These are phyloP conservation scores for Harpagifer antarcticus DNA, from an alignment of 2,797 vertebrate genomes.

Conservation along the genomic window DNA sequence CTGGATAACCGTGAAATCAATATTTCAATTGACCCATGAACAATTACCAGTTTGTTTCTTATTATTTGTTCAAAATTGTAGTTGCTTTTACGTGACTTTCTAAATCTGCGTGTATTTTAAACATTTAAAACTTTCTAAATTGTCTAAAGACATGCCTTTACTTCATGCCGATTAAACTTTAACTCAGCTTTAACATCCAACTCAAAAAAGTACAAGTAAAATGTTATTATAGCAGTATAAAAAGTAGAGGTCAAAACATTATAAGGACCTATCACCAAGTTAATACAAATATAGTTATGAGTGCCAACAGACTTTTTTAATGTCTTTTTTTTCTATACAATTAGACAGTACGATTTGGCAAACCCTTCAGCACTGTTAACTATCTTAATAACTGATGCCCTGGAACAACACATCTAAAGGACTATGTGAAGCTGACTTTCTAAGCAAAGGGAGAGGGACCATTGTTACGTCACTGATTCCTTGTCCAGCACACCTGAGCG, in stretches of 20 bases:
- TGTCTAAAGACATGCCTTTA: not conserved
- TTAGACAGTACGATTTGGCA: not conserved
- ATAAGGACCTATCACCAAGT: not conserved
- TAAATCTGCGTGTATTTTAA: not conserved
- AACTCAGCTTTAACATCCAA: not conserved
- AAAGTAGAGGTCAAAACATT: not conserved
- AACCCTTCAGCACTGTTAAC: not conserved
- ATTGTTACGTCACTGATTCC: not conserved
- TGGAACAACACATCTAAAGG: not conserved
- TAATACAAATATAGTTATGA: not conserved
- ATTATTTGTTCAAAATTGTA: not conserved
- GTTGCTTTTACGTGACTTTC: not conserved
- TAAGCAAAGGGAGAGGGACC: no score
- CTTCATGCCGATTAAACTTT: not conserved
- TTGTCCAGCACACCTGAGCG: slow-evolving; percentile 43
- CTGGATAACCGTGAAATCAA: no score
- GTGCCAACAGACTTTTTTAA: not conserved
- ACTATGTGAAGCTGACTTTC: not conserved
- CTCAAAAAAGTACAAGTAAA: no score
- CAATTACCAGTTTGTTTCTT: not conserved
- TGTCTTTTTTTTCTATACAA: not conserved
- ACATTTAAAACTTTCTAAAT: not conserved
- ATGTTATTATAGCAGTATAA: not conserved
- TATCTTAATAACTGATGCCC: not conserved
- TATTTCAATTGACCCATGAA: no score